Conservation (phyloP, 2,888 invertebrate genomes). For the Entomobrya proxima region DNA sequence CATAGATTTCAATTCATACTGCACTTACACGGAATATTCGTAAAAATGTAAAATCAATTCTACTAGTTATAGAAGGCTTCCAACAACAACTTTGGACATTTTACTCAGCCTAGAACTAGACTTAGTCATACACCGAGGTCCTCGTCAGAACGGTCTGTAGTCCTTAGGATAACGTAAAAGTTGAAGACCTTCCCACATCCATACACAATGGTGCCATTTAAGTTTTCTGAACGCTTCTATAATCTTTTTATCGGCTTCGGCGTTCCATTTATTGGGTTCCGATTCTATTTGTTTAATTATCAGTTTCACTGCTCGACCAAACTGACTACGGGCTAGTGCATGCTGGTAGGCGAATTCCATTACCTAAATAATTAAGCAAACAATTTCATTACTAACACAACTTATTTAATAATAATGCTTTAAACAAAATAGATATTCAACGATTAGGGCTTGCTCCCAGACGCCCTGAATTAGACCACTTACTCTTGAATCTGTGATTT, state of each 20-base stretch:
- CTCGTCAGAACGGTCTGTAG: conserved; percentile 85
- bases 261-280: conserved; percentile 81
- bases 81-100: not conserved
- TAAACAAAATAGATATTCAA: too few species aligned
- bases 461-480: too few species aligned
- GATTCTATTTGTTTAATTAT: conserved; percentile 88
- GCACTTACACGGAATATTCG: conserved; percentile 1
- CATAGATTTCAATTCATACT: not conserved
- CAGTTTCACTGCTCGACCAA: conserved; percentile 88
- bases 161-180: conserved; percentile 84
- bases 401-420: too few species aligned
- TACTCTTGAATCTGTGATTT: conserved; percentile 88
- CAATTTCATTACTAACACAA: not conserved
- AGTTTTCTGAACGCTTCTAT: conserved; percentile 82
- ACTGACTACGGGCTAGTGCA: conserved; percentile 86
- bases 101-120: not conserved
- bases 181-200: conserved; percentile 80
- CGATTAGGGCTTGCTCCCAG: too few species aligned
- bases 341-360: conserved; percentile 90
- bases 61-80: conserved; percentile 7
- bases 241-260: conserved; percentile 84
- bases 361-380: conserved; percentile 79
- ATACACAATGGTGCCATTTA: conserved; percentile 85
- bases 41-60: conserved; percentile 46
- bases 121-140: not conserved